phyloP scores from a whole-genome alignment of 2,797 vertebrate species.

The Oophaga sylvatica region DNA sequence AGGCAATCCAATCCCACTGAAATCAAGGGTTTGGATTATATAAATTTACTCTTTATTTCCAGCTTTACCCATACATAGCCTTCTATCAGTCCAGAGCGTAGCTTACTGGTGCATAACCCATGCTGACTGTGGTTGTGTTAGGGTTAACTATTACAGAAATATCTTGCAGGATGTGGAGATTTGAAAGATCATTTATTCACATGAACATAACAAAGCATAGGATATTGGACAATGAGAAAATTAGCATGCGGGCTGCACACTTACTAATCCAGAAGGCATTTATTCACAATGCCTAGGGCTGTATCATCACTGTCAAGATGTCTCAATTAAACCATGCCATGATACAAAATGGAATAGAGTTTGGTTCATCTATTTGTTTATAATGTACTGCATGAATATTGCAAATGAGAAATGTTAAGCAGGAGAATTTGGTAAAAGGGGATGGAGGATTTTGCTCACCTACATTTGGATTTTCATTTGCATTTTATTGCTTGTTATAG shows the following conservation, averaged over 20 bases:
- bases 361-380: constrained; percentile 10
- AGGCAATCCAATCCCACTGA: too few relatives aligned
- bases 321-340: background rate
- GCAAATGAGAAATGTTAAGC: background rate
- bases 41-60: too few relatives aligned
- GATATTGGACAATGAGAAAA: background rate
- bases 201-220: background rate
- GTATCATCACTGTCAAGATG: constrained; percentile 15
- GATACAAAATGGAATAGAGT: constrained; percentile 10
- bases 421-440: constrained; percentile 5
- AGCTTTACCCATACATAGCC: background rate
- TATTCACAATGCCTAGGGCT: constrained; percentile 9
- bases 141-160: background rate
- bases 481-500: constrained; percentile 37
- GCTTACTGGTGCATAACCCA: too few relatives aligned
- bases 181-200: background rate
- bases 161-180: background rate
- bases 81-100: background rate
- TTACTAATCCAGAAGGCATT: constrained; percentile 11
- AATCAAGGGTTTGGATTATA: too few relatives aligned
- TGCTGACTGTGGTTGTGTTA: background rate
- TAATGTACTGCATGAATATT: background rate
- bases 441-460: background rate
- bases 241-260: background rate
- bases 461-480: constrained; percentile 25